phyloP scores from a whole-genome alignment of 92 coral and sea anemone species.

The Metridium senile region DNA sequence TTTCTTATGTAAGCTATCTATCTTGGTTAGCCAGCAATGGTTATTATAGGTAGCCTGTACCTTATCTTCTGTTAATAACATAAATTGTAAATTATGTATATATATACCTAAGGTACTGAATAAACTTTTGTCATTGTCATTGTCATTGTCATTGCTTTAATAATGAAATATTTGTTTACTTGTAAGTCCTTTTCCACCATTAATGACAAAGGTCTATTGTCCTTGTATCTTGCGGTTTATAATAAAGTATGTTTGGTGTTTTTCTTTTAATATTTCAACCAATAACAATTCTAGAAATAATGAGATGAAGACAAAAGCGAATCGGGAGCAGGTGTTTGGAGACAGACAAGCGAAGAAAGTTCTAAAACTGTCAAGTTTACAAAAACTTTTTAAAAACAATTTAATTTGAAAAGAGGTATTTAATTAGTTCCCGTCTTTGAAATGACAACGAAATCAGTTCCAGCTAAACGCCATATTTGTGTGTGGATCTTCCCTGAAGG shows the following conservation, averaged over 20 bases:
- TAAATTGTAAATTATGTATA: no score
- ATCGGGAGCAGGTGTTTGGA: neutral
- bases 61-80: no score
- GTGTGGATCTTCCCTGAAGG: constrained; percentile 93
- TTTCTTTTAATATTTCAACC: neutral
- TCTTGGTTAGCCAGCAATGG: no score
- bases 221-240: neutral
- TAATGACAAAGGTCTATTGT: neutral
- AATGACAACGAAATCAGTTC: constrained; percentile 63
- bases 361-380: neutral
- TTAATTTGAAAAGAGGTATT: neutral
- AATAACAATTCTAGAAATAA: neutral
- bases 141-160: no score
- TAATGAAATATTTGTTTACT: neutral
- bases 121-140: no score
- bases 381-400: no score
- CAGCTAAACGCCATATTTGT: constrained; percentile 65
- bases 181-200: no score
- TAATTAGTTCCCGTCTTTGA: neutral
- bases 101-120: no score
- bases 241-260: neutral
- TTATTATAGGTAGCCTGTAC: no score
- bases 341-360: neutral
- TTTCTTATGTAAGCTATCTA: no score
- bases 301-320: neutral